These are phyloP conservation scores for Odontocolon sp. DNA, from an alignment of 2,888 invertebrate species.

Conservation along the genomic window DNA sequence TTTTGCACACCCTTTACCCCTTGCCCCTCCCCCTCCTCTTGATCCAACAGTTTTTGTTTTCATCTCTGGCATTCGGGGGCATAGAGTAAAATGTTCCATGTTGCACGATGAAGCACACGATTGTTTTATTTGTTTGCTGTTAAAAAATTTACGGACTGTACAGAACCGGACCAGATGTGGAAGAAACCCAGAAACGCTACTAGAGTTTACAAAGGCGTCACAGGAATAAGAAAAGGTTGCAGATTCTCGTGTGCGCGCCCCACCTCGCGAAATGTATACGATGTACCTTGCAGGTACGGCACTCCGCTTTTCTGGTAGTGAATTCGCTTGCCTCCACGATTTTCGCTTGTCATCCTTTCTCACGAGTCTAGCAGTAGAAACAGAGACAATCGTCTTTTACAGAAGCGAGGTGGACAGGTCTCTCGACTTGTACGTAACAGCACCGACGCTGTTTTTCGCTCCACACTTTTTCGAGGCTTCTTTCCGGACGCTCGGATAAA, in stretches of 20 bases:
- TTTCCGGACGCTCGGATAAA: conserved; percentile 17
- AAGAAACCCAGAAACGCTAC: neutral
- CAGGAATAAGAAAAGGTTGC: conserved; percentile 23
- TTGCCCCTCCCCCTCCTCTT: too few species aligned
- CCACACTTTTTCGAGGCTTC: neutral
- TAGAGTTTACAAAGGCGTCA: conserved; percentile 11
- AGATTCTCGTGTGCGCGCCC: neutral
- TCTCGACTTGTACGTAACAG: conserved; percentile 30
- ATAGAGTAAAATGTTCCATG: neutral
- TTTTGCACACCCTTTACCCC: too few species aligned
- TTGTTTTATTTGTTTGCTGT: conserved; percentile 31
- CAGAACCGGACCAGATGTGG: neutral
- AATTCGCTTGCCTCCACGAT: neutral
- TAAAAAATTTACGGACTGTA: conserved; percentile 8
- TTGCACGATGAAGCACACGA: neutral
- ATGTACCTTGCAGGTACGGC: neutral
- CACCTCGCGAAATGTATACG: conserved; percentile 9
- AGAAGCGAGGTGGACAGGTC: conserved; percentile 20
- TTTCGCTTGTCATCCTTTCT: neutral
- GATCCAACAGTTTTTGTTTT: too few species aligned
- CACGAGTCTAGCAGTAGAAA: neutral
- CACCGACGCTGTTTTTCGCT: conserved; percentile 25
- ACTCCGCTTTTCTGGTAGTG: too few species aligned
- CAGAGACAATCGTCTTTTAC: neutral
- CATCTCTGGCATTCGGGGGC: neutral